These are phyloP conservation scores for Seladonia tumulorum DNA, from an alignment of 2,888 invertebrate species.

Conservation along the genomic window DNA sequence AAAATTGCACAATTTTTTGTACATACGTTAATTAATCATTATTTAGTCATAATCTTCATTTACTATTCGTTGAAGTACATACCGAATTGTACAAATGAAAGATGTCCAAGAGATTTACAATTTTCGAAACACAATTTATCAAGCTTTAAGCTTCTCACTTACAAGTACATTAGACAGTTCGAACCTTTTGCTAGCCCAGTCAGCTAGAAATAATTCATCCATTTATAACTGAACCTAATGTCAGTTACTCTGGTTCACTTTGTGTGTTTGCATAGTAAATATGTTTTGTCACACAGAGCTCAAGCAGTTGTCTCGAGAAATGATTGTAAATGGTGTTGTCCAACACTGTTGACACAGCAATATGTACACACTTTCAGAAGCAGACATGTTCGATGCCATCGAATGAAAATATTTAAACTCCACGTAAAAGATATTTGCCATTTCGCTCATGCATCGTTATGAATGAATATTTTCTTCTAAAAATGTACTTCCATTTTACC, in stretches of 20 bases:
- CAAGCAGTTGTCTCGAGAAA: constrained; percentile 7
- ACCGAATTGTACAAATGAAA: background rate
- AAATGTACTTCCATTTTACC: too few relatives aligned
- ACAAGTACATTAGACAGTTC: constrained; percentile 28
- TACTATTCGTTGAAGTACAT: background rate
- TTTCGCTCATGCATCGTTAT: background rate
- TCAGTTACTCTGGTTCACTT: constrained; percentile 32
- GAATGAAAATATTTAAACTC: background rate
- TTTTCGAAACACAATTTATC: background rate
- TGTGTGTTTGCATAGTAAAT: constrained; percentile 37
- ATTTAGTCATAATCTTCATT: background rate
- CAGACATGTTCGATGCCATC: background rate
- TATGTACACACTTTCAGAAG: background rate
- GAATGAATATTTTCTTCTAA: too few relatives aligned
- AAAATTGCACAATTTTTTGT: too few relatives aligned
- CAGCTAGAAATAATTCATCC: constrained; percentile 62
- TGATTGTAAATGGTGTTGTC: constrained; percentile 20
- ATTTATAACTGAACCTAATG: constrained; percentile 57
- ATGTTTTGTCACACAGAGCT: constrained; percentile 10
- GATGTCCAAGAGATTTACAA: background rate
- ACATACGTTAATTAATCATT: background rate
- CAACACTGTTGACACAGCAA: background rate
- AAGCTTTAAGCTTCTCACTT: background rate
- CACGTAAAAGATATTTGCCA: background rate
- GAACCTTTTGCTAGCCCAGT: constrained; percentile 40